Base-by-base conservation (phyloP, 2,888 invertebrate species). In the Chrysolina haemoptera region DNA sequence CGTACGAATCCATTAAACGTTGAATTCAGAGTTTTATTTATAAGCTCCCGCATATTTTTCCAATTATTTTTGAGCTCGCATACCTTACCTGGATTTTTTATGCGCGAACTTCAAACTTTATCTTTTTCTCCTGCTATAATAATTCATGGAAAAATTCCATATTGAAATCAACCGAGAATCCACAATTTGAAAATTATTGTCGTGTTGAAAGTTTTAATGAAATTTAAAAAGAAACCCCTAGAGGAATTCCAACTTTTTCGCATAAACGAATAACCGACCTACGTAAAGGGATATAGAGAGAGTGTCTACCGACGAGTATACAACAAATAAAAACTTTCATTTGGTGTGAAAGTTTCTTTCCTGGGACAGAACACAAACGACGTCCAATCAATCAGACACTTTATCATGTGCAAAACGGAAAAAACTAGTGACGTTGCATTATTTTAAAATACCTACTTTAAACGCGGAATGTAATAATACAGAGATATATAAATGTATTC, bases 31-130 rank as follows among this genome's bases (percentile, higher is more conserved):
- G 27, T 27, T 59, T 59, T 48, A 43, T 46, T 65, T 48, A 41
- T 46, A 65, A 43, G 46, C n/a, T 48, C 22, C n/a, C 18, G 65
- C 20, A 65, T 65, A 65, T 20, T 65, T 65, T 65, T 27, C 65
- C 46, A 43, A 43, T 65, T 46, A 65, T 48, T 22, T 43, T 43
- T 4, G 43, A 22, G 46, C 18, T 20, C n/a, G 9, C 18, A 59
- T 59, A 59, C 35, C 59, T 59, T 27, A 48, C 65, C 65, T 65
- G 41, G 65, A 65, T 22, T 41, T 48, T 65, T 46, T 35, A 59
- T 35, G 59, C 27, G 35, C 59, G 35, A 59, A 59, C 59, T 59
- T 59, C 22, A 8, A 53, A 43, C 43, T 43, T 43, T 43, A 9
- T 9, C 14, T 11, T 14, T 20, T 20, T 53, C 11, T 20, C 53